phyloP scores from a whole-genome alignment of 2,888 invertebrate species.

The Podabrus alpinus region DNA sequence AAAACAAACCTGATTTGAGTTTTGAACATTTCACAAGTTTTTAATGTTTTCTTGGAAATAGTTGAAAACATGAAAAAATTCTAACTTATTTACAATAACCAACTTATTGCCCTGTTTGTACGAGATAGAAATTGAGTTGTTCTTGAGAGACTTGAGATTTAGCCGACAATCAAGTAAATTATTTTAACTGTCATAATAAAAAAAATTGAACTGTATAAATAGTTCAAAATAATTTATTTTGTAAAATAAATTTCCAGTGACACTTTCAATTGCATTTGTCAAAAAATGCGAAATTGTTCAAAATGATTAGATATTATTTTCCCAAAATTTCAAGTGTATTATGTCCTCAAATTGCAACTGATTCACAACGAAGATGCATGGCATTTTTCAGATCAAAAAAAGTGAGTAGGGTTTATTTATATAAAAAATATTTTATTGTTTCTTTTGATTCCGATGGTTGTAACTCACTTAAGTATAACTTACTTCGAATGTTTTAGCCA shows the following conservation, averaged over 20 bases:
- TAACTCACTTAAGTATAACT: background rate
- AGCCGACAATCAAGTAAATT: no score
- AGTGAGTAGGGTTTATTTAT: background rate
- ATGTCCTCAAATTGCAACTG: background rate
- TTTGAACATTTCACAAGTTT: no score
- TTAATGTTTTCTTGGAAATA: no score
- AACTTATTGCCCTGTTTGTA: no score
- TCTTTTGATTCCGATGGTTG: background rate
- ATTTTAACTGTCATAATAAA: background rate
- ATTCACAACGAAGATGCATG: background rate
- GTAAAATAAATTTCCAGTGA: background rate
- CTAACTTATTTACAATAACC: no score
- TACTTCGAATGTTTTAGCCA: background rate
- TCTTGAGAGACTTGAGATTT: no score
- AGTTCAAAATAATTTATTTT: background rate
- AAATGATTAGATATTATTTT: background rate
- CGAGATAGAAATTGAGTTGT: no score
- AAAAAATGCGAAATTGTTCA: background rate
- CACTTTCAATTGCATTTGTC: background rate
- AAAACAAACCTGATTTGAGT: no score
- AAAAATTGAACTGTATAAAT: background rate
- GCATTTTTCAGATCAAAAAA: background rate
- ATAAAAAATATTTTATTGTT: background rate
- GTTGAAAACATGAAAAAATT: no score
- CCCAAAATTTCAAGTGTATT: background rate